phyloP scores from a whole-genome alignment of 2,888 invertebrate species.

The Junonia oenone region DNA sequence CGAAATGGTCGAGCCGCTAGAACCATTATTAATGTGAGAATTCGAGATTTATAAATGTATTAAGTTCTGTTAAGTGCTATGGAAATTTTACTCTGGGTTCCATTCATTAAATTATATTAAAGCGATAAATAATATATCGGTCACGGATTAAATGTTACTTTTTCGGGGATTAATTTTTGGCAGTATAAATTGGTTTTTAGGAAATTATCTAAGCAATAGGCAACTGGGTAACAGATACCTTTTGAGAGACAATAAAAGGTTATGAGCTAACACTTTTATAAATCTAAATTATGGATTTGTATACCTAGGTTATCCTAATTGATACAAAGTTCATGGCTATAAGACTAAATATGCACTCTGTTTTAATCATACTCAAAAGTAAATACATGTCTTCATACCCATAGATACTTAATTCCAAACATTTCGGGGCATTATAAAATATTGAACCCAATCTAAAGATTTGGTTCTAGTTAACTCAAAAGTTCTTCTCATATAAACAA shows the following conservation, averaged over 20 bases:
- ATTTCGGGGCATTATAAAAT: too few relatives aligned
- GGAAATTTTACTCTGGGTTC: background rate
- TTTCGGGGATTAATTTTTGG: background rate
- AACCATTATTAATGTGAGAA: slow-evolving; percentile 17
- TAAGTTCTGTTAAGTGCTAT: slow-evolving; percentile 5
- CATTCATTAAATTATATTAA: background rate
- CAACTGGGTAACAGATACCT: too few relatives aligned
- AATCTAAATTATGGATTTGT: too few relatives aligned
- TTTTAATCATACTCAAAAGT: too few relatives aligned
- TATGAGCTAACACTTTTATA: too few relatives aligned
- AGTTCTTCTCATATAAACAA: background rate
- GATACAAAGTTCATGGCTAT: too few relatives aligned
- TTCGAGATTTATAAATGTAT: slow-evolving; percentile 5
- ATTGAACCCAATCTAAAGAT: background rate
- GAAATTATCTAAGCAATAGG: too few relatives aligned
- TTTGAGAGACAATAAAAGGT: too few relatives aligned
- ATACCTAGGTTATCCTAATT: too few relatives aligned
- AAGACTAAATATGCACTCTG: too few relatives aligned
- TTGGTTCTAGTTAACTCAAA: background rate
- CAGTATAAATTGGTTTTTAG: background rate
- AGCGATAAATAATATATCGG: background rate
- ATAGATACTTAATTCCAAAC: too few relatives aligned
- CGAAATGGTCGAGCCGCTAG: slow-evolving; percentile 13
- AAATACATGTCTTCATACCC: too few relatives aligned
- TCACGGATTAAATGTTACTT: background rate